A percentile compares a stretch with the other conserved stretches of the same genome.
phyloP scores from a whole-genome alignment of 2,113 vertebrate genomes.

The Tor tambroides region DNA sequence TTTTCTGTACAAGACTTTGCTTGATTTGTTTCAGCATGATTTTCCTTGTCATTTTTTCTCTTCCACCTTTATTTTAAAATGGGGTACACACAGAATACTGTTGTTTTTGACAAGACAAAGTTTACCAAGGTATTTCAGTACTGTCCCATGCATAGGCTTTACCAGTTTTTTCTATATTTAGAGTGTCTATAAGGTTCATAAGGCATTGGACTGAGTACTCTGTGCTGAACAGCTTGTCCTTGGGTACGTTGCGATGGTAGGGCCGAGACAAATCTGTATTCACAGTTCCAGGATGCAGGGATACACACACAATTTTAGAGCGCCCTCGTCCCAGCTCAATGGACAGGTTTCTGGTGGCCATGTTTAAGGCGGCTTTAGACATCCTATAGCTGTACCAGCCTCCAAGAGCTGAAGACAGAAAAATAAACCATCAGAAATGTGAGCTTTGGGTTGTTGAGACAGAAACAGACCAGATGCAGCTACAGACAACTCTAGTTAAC shows the following conservation, averaged over 20 bases:
- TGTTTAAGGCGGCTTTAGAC: constrained; percentile 76
- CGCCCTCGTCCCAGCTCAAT: constrained; percentile 70
- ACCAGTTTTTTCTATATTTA: constrained; percentile 65
- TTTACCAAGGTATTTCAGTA: constrained; percentile 70
- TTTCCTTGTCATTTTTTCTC: background rate
- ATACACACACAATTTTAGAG: constrained; percentile 73
- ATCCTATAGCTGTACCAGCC: constrained; percentile 75
- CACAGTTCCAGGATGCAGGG: constrained; percentile 69
- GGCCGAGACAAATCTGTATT: constrained; percentile 74
- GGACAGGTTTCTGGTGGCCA: constrained; percentile 74
- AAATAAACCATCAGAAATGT: background rate
- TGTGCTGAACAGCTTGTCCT: constrained; percentile 69
- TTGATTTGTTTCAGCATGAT: background rate
- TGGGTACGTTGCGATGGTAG: constrained; percentile 69
- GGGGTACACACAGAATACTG: background rate
- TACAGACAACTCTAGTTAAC: background rate
- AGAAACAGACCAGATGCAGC: background rate
- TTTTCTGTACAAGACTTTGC: background rate
- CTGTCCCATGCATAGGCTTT: constrained; percentile 71
- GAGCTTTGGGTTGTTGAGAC: background rate
- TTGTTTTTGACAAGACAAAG: background rate
- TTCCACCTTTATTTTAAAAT: background rate
- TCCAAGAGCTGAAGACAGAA: constrained; percentile 65
- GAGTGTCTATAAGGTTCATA: constrained; percentile 67
- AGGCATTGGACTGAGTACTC: constrained; percentile 69